Evolutionary conservation across 1,140 invertebrate species (phyloP).

Genomic region (Harpegnathos saltator): DNA sequence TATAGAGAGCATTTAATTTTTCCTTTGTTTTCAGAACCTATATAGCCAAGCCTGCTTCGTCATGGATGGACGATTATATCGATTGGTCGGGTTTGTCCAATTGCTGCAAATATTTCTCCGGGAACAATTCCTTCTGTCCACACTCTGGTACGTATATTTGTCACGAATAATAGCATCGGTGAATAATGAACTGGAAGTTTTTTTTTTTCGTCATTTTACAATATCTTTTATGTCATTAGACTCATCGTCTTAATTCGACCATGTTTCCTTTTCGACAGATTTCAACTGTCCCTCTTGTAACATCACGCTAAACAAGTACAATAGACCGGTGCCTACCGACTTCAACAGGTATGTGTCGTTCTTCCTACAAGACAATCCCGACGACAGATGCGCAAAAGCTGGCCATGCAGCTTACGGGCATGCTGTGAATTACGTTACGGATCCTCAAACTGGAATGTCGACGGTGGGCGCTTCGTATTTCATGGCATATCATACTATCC

Average conservation of each 20-base stretch:
- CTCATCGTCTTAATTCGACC: conserved; percentile 65
- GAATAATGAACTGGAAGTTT: too few relatives aligned
- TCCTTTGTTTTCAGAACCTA: conserved; percentile 88
- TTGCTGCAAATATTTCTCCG: conserved; percentile 88
- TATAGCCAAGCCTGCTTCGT: conserved; percentile 94
- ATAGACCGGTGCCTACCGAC: conserved; percentile 87
- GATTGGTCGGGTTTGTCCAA: conserved; percentile 90
- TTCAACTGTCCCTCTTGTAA: conserved; percentile 84
- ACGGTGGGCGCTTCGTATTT: conserved; percentile 93
- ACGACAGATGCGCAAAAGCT: conserved; percentile 92
- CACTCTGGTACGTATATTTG: conserved; percentile 83
- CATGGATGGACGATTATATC: conserved; percentile 99
- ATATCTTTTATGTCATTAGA: not conserved
- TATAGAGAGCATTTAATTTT: not conserved
- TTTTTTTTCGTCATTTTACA: too few relatives aligned
- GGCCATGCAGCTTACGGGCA: conserved; percentile 93
- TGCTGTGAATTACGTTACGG: conserved; percentile 88
- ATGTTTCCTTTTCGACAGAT: conserved; percentile 35
- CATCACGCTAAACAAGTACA: conserved; percentile 84
- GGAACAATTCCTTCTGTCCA: conserved; percentile 90
- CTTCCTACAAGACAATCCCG: conserved; percentile 97
- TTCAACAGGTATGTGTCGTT: conserved; percentile 95
- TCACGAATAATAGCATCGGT: not conserved
- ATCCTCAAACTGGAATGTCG: conserved; percentile 81
- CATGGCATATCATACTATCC: conserved; percentile 98